Evolutionary conservation across 2,888 invertebrate species (phyloP).

Genomic region (Machimus atricapillus): DNA sequence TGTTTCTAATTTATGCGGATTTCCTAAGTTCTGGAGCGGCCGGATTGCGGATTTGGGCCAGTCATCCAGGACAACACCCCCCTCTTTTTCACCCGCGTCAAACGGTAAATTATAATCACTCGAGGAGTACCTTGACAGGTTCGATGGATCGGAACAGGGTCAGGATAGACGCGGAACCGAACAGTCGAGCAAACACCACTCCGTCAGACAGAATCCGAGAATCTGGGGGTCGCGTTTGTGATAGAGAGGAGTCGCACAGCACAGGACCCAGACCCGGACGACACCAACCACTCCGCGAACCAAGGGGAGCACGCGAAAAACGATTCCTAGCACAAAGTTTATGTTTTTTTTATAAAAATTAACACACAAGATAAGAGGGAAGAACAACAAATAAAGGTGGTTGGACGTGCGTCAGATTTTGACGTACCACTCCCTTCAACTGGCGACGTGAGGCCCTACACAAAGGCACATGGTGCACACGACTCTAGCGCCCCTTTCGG

Average conservation of each 20-base stretch:
- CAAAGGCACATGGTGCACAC: slow-evolving; percentile 44
- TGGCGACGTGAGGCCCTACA: slow-evolving; percentile 52
- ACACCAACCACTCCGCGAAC: neutral
- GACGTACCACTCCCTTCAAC: slow-evolving; percentile 64
- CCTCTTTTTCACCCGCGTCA: neutral
- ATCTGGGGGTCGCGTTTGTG: neutral
- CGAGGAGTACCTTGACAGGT: neutral
- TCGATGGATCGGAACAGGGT: neutral
- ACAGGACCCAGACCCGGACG: neutral
- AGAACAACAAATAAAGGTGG: slow-evolving; percentile 36
- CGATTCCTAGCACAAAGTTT: neutral
- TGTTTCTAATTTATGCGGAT: slow-evolving; percentile 38
- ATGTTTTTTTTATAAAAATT: neutral
- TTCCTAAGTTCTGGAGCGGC: slow-evolving; percentile 3
- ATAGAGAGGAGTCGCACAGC: neutral
- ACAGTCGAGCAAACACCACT: neutral
- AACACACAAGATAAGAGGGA: slow-evolving; percentile 29
- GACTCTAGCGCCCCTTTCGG: slow-evolving; percentile 19
- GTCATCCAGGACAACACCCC: neutral
- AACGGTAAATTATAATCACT: neutral
- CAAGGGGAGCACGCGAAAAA: neutral
- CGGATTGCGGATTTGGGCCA: neutral
- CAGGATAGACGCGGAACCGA: neutral
- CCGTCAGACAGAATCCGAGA: neutral
- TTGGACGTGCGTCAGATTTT: slow-evolving; percentile 61